These are phyloP conservation scores for Hirundichthys speculiger DNA, from an alignment of 2,113 vertebrate species.

Conservation along the genomic window DNA sequence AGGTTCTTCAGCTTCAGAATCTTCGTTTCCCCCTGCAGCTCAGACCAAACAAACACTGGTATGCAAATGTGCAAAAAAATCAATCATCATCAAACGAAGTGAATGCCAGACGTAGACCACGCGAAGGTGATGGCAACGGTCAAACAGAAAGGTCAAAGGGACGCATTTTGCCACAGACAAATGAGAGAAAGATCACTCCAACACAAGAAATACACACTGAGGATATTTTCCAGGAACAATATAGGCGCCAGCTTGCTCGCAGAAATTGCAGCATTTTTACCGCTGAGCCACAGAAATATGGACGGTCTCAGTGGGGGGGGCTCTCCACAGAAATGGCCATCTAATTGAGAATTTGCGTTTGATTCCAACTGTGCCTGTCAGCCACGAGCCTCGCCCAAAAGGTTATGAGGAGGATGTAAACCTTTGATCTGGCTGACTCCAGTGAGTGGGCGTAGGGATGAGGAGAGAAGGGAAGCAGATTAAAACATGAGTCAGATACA, in stretches of 20 bases:
- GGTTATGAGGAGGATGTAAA: constrained; percentile 28
- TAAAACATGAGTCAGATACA: constrained; percentile 55
- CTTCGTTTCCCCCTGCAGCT: constrained; percentile 97
- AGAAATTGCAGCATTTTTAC: constrained; percentile 21
- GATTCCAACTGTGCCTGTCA: constrained; percentile 52
- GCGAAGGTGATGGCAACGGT: constrained; percentile 36
- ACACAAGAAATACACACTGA: constrained; percentile 3
- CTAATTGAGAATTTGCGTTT: constrained; percentile 25
- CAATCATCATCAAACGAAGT: constrained; percentile 36
- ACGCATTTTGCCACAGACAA: constrained; percentile 43
- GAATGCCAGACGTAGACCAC: constrained; percentile 16
- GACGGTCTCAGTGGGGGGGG: constrained; percentile 40
- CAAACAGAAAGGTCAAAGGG: constrained; percentile 46
- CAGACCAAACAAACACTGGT: constrained; percentile 78
- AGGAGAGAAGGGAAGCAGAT: constrained; percentile 29
- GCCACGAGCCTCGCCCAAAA: constrained; percentile 25
- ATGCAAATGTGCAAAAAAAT: constrained; percentile 80
- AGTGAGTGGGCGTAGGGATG: background rate
- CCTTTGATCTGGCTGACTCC: constrained; percentile 64
- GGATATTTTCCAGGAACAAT: constrained; percentile 15
- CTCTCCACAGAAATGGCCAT: constrained; percentile 29
- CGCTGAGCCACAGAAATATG: constrained; percentile 9
- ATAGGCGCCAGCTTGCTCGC: constrained; percentile 9
- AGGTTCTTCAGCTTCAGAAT: constrained; percentile 99
- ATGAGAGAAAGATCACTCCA: constrained; percentile 4